Evolutionary conservation across 2,113 vertebrate species (phyloP).

Genomic region (Ctenodactylus gundi): DNA sequence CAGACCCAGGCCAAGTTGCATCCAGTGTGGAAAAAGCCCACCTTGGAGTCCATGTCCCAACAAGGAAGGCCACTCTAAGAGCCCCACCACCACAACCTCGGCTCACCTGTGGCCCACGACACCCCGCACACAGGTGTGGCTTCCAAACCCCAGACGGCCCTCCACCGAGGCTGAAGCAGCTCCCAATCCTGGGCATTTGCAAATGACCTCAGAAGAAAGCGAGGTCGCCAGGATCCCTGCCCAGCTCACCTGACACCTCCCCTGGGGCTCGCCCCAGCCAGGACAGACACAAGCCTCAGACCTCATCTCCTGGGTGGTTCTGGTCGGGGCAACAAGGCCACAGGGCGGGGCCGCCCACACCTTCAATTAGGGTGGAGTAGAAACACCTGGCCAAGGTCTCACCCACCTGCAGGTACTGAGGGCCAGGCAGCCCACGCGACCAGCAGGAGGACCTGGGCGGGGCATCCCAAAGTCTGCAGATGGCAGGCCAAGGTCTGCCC

Average conservation of each 20-base stretch:
- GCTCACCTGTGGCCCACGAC: accelerated
- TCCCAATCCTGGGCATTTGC: conserved; percentile 72
- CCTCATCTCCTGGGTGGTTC: no score
- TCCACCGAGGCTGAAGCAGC: conserved; percentile 61
- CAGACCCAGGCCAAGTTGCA: neutral
- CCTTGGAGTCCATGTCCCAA: neutral
- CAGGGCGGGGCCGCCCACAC: neutral
- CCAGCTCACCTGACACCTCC: neutral
- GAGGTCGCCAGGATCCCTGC: conserved; percentile 75
- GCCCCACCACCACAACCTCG: accelerated
- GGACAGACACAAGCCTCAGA: no score
- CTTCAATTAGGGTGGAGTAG: neutral
- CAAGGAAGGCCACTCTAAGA: neutral
- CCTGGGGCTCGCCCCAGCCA: neutral
- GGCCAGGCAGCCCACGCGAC: accelerated
- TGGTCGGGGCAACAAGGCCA: no score
- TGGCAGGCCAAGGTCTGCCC: neutral
- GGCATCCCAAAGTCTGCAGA: no score
- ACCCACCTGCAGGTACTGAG: accelerated
- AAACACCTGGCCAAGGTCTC: neutral
- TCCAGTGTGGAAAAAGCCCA: accelerated
- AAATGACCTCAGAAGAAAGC: conserved; percentile 79
- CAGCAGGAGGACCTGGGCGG: no score
- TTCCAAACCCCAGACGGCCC: neutral
- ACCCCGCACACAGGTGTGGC: neutral